Evolutionary conservation across 2,888 invertebrate genomes (phyloP).

Genomic region (Orchesella flavescens): DNA sequence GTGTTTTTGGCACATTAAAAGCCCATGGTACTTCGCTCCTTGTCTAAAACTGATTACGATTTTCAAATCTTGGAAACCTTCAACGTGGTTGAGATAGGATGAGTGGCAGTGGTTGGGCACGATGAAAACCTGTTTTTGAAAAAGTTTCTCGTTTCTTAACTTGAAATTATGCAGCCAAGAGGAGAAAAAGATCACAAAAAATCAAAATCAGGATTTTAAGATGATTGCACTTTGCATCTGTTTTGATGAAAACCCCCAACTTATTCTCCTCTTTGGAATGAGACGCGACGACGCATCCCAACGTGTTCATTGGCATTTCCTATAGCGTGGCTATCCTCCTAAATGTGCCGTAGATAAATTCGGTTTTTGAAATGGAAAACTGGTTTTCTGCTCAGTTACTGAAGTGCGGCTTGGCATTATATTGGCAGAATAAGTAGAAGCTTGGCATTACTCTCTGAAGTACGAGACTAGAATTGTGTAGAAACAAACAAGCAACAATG

Average conservation of each 20-base stretch:
- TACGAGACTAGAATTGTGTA: too few relatives aligned
- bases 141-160: slow-evolving; percentile 23
- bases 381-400: slow-evolving; percentile 22
- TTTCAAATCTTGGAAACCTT: slow-evolving; percentile 6
- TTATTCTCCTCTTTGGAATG: not conserved
- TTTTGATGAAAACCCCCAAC: not conserved
- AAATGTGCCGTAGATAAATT: slow-evolving; percentile 9
- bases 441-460: too few relatives aligned
- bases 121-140: slow-evolving; percentile 50
- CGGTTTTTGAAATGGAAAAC: slow-evolving; percentile 29
- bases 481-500: too few relatives aligned
- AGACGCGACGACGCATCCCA: not conserved
- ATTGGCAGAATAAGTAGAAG: too few relatives aligned
- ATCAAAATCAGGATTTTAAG: not conserved
- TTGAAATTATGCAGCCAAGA: not conserved
- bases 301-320: slow-evolving; percentile 33
- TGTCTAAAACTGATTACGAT: slow-evolving; percentile 35
- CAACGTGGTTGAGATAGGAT: not conserved
- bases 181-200: slow-evolving; percentile 5
- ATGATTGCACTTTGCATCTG: slow-evolving; percentile 28
- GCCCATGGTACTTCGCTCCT: not conserved
- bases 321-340: not conserved
- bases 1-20: not conserved
- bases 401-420: not conserved
- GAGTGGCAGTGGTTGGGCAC: not conserved